Evolutionary conservation across 2,113 vertebrate species (phyloP).

Genomic region (Chrysochloris asiatica): DNA sequence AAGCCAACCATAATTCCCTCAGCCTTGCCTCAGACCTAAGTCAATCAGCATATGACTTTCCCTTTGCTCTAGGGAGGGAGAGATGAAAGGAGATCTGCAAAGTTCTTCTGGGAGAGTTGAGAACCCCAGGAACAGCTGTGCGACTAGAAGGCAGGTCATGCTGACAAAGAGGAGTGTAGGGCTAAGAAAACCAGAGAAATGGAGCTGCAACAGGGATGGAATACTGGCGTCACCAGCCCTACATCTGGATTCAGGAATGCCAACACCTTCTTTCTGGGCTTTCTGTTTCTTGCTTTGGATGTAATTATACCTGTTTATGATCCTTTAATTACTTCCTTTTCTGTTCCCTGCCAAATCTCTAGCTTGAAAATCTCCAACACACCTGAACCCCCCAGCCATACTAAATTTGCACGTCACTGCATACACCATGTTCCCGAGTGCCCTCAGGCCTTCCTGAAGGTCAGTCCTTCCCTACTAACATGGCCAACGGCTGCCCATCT

Average conservation of each 20-base stretch:
- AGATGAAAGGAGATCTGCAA: not conserved
- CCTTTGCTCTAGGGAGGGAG: not conserved
- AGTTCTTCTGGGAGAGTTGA: not conserved
- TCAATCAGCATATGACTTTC: slow-evolving; percentile 45
- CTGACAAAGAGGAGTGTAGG: not conserved
- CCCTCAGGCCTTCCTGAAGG: not conserved
- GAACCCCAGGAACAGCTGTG: not conserved
- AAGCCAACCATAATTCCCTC: slow-evolving; percentile 56
- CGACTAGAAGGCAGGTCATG: not conserved
- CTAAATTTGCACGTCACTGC: not conserved
- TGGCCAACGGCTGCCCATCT: not conserved
- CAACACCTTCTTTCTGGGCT: not conserved
- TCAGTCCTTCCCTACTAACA: not conserved
- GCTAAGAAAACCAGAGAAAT: not conserved
- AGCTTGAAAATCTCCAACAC: not conserved
- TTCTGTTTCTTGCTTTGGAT: not conserved
- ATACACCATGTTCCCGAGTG: not conserved
- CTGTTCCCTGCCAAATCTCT: slow-evolving; percentile 3
- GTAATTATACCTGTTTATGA: slow-evolving; percentile 16
- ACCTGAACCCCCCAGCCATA: not conserved
- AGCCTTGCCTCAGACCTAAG: slow-evolving; percentile 40
- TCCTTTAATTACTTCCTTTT: not conserved
- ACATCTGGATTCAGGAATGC: not conserved
- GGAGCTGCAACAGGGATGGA: not conserved
- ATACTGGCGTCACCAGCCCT: not conserved